Base-by-base conservation (phyloP, 2,888 invertebrate species). In the Yponomeuta sedellus region DNA sequence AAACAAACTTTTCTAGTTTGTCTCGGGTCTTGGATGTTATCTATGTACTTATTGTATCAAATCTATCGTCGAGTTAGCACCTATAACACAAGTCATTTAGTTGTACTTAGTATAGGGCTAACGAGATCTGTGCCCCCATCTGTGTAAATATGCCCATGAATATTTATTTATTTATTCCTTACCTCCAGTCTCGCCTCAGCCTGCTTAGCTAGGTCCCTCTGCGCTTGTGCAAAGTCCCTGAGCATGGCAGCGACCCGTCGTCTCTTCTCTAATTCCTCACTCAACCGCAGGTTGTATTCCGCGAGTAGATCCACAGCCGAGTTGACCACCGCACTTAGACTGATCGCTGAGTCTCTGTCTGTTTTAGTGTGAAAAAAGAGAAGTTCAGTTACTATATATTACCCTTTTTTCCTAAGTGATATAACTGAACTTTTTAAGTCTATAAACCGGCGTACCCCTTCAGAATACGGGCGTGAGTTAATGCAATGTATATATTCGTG, bases 121-220 rank as follows among this genome's bases (percentile, higher is more conserved):
- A n/a, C n/a, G n/a, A n/a, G n/a, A n/a, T n/a, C n/a, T n/a, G n/a
- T n/a, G n/a, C n/a, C n/a, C n/a, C n/a, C n/a, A n/a, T n/a, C n/a
- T n/a, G n/a, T n/a, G n/a, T n/a, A n/a, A n/a, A n/a, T n/a, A n/a
- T n/a, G n/a, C n/a, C n/a, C n/a, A n/a, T n/a, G n/a, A n/a, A n/a
- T n/a, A n/a, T n/a, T n/a, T n/a, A n/a, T n/a, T n/a, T n/a, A 25
- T 0, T 25, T 52, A 52, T 52, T 12, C 4, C 22, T 10, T 87
- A 98, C 98, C 93, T 97, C 96, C 76, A 98, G 92, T 71, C 96
- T 95, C 70, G 95, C 92, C 82, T 98, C 98, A 0, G 98, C 97
- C 84, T 97, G 96, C 61, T 94, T 94, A 16, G 98, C 92, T 44
- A 97, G 88, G 78, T 97, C 97, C 72, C 95, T 94, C 86, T 98